phyloP scores from a whole-genome alignment of 1,140 invertebrate genomes.

The Cataglyphis hispanica region DNA sequence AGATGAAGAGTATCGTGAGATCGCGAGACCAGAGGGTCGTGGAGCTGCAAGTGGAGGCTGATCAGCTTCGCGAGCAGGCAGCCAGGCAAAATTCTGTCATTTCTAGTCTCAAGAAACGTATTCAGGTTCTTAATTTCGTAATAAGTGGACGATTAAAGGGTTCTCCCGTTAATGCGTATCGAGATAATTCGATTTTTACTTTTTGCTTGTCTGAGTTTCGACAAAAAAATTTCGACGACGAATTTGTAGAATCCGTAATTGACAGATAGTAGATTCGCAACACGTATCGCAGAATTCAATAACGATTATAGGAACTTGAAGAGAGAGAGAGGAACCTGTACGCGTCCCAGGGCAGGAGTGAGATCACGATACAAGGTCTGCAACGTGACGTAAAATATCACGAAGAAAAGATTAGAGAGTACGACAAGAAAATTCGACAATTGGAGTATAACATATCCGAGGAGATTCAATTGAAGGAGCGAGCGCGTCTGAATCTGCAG shows the following conservation, averaged over 20 bases:
- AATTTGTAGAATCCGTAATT: neutral
- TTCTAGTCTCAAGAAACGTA: slow-evolving; percentile 91
- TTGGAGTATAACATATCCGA: slow-evolving; percentile 90
- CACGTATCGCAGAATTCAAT: slow-evolving; percentile 11
- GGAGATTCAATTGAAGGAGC: slow-evolving; percentile 87
- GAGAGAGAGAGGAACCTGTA: slow-evolving; percentile 90
- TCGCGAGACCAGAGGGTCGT: slow-evolving; percentile 89
- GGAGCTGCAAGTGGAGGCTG: slow-evolving; percentile 90
- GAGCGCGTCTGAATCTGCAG: slow-evolving; percentile 78
- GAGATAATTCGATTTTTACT: neutral
- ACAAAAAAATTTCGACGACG: neutral
- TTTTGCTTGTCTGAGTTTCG: neutral
- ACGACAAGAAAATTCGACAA: slow-evolving; percentile 91
- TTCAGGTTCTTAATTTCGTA: slow-evolving; percentile 86
- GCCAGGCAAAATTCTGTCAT: slow-evolving; percentile 93
- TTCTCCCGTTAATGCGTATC: neutral
- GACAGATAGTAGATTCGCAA: neutral
- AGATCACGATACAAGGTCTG: slow-evolving; percentile 90
- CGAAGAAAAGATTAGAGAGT: slow-evolving; percentile 92
- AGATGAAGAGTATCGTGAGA: slow-evolving; percentile 89
- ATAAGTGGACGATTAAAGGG: slow-evolving; percentile 23
- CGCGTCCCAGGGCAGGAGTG: slow-evolving; percentile 88
- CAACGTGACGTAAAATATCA: slow-evolving; percentile 91
- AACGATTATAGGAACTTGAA: slow-evolving; percentile 88
- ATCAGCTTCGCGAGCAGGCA: slow-evolving; percentile 92